phyloP scores from a whole-genome alignment of 2,888 invertebrate species.

The Osedax frankpressi region DNA sequence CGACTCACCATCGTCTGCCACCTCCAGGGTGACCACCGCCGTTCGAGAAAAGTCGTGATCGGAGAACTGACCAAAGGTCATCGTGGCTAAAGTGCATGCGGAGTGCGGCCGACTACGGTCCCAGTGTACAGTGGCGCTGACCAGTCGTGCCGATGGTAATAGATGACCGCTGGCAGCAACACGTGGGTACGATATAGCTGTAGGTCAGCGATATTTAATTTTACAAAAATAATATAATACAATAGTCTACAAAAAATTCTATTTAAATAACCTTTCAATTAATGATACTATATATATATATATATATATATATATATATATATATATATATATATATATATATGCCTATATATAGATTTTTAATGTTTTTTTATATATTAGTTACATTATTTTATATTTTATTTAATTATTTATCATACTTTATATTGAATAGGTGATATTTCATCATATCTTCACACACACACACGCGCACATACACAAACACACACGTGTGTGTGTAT shows the following conservation, averaged over 20 bases:
- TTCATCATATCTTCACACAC: no score
- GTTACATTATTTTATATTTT: no score
- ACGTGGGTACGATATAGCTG: constrained; percentile 27
- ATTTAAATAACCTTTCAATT: not conserved
- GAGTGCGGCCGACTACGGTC: constrained; percentile 20
- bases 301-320: not conserved
- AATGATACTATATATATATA: no score
- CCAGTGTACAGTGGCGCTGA: constrained; percentile 27
- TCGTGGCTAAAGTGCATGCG: constrained; percentile 26
- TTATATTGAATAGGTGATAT: no score
- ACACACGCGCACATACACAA: no score
- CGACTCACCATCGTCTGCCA: constrained; percentile 14
- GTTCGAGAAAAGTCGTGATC: constrained; percentile 31
- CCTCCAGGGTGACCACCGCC: constrained; percentile 25
- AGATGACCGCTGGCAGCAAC: constrained; percentile 22
- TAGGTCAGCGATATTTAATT: no score
- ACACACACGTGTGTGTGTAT: no score
- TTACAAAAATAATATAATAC: no score
- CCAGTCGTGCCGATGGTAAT: constrained; percentile 28
- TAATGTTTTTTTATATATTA: no score
- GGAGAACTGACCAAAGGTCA: constrained; percentile 31
- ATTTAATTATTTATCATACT: no score
- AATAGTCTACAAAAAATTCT: not conserved
- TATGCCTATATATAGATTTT: no score
- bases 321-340: no score